A percentile compares a stretch with the other conserved stretches of the same genome.
Evolutionary conservation across 1,140 invertebrate species (phyloP).

Genomic region (Saccostrea cuccullata): DNA sequence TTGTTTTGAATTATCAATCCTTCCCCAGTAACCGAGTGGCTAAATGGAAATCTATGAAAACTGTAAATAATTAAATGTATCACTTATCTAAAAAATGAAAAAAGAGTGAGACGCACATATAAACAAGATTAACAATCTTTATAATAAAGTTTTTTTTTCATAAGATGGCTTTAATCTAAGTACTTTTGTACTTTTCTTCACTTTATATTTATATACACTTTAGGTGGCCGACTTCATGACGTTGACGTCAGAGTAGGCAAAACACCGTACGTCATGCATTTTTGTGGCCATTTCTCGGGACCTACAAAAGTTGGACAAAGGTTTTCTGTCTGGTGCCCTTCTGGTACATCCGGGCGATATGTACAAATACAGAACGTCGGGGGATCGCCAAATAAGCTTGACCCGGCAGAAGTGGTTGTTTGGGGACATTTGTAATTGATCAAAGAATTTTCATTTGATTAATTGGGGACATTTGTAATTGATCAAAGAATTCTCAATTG

Average conservation of each 20-base stretch:
- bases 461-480: too few species aligned
- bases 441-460: too few species aligned
- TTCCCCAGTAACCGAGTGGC: too few species aligned
- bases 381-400: background rate
- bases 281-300: background rate
- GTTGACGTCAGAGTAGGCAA: background rate
- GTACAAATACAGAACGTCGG: background rate
- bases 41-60: too few species aligned
- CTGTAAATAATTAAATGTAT: too few species aligned
- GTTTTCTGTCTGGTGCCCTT: background rate
- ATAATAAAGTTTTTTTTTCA: too few species aligned
- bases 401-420: background rate
- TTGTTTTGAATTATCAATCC: too few species aligned
- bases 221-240: background rate
- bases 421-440: background rate
- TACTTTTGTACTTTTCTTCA: background rate
- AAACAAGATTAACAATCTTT: too few species aligned
- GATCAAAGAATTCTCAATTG: too few species aligned
- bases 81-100: too few species aligned
- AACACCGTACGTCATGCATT: background rate
- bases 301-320: background rate
- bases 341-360: background rate
- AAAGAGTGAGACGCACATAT: too few species aligned
- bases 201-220: background rate
- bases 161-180: too few species aligned